Percentiles rank a stretch among this genome's conserved stretches.
Evolutionary conservation across 2,113 vertebrate genomes (phyloP).

Genomic region (Oryzias woworae): DNA sequence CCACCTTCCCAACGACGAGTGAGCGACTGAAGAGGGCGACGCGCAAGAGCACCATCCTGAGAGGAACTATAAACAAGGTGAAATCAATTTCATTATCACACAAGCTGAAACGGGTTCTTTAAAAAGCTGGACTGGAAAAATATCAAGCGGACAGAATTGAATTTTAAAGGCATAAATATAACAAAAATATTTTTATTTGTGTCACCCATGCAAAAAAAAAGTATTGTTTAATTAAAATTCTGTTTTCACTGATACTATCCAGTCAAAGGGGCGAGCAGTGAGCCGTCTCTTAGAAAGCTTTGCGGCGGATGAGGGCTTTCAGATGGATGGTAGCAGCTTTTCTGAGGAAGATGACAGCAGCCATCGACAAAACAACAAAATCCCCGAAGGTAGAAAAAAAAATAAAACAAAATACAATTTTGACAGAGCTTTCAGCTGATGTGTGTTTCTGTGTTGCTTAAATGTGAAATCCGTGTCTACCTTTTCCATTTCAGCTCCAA

Average conservation of each 20-base stretch:
- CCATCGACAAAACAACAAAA: constrained; percentile 49
- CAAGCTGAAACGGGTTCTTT: no score
- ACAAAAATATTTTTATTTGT: no score
- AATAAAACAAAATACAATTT: background rate
- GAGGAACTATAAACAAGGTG: constrained; percentile 73
- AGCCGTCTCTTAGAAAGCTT: constrained; percentile 93
- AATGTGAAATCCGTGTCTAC: constrained; percentile 7
- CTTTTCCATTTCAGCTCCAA: constrained; percentile 64
- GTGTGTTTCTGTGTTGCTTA: background rate
- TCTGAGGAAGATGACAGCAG: constrained; percentile 82
- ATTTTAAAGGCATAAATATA: no score
- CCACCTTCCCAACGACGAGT: constrained; percentile 75
- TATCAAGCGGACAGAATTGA: no score
- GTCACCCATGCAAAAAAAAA: no score
- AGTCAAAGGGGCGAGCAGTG: constrained; percentile 86
- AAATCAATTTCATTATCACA: background rate
- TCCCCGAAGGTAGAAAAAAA: constrained; percentile 45
- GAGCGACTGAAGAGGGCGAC: constrained; percentile 89
- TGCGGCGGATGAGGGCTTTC: constrained; percentile 88
- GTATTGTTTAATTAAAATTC: constrained; percentile 20
- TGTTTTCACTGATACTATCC: constrained; percentile 33
- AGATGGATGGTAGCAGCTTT: constrained; percentile 91
- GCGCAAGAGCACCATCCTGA: constrained; percentile 80
- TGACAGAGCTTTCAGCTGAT: background rate
- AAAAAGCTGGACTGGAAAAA: no score